These are phyloP conservation scores for Cydia amplana DNA, from an alignment of 1,140 invertebrate species.

Conservation along the genomic window DNA sequence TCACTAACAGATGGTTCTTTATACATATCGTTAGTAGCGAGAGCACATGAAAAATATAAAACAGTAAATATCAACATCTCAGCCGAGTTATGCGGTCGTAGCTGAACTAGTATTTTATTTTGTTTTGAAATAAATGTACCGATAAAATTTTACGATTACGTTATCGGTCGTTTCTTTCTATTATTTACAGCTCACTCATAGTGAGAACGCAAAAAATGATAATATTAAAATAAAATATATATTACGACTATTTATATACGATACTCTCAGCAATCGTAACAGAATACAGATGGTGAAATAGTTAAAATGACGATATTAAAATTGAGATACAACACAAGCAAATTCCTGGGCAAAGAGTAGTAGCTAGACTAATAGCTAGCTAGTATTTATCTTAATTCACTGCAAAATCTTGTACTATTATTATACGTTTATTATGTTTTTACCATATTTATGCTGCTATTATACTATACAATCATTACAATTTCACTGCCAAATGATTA, in stretches of 20 bases:
- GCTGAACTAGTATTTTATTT: not conserved
- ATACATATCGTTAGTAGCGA: not conserved
- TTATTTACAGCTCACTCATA: not conserved
- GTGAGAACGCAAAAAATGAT: not conserved
- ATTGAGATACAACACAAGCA: too few relatives aligned
- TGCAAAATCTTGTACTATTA: too few relatives aligned
- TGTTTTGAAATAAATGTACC: not conserved
- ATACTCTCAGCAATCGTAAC: too few relatives aligned
- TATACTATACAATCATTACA: not conserved
- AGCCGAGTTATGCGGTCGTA: not conserved
- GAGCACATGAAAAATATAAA: not conserved
- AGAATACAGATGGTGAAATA: too few relatives aligned
- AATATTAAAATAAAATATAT: too few relatives aligned
- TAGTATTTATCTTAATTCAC: too few relatives aligned
- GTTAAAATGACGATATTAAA: too few relatives aligned
- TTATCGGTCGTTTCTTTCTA: not conserved
- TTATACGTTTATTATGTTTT: too few relatives aligned
- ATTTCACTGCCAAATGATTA: not conserved
- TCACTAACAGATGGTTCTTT: conserved; percentile 38
- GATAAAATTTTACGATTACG: not conserved
- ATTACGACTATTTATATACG: too few relatives aligned
- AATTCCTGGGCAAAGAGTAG: too few relatives aligned
- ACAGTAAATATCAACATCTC: not conserved
- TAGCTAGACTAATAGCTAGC: too few relatives aligned
- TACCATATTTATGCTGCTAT: too few relatives aligned